phyloP scores from a whole-genome alignment of 2,888 invertebrate genomes.

The Craniophora ligustri region DNA sequence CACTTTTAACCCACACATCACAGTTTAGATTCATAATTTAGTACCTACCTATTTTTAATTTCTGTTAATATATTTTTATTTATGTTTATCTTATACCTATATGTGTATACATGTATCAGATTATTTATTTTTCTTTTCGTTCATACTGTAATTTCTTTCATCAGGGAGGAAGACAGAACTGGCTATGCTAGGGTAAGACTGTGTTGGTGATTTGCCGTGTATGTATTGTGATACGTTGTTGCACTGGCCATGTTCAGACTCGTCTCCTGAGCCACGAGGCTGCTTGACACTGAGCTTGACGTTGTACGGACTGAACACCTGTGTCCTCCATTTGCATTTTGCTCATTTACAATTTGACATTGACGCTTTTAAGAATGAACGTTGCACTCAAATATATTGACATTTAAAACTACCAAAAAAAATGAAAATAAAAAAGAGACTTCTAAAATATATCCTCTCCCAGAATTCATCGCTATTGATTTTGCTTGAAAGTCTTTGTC shows the following conservation, averaged over 20 bases:
- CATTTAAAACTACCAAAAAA: conserved; percentile 43
- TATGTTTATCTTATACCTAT: conserved; percentile 58
- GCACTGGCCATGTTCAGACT: conserved; percentile 62
- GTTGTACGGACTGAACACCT: conserved; percentile 50
- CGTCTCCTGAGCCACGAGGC: conserved; percentile 34
- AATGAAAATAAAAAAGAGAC: conserved; percentile 40
- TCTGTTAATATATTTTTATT: conserved; percentile 52
- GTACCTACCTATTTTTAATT: conserved; percentile 42
- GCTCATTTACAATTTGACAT: conserved; percentile 67
- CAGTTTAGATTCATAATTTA: conserved; percentile 37
- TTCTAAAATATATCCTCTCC: conserved; percentile 46
- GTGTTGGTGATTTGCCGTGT: conserved; percentile 84
- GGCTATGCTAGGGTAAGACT: conserved; percentile 88
- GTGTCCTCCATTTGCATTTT: conserved; percentile 68
- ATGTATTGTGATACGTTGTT: conserved; percentile 73
- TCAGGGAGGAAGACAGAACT: conserved; percentile 89
- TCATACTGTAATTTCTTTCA: conserved; percentile 84
- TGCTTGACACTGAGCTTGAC: conserved; percentile 64
- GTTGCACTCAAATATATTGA: conserved; percentile 63
- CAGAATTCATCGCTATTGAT: conserved; percentile 66
- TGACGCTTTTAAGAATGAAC: conserved; percentile 73
- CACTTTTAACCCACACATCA: conserved; percentile 55
- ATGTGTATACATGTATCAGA: conserved; percentile 57
- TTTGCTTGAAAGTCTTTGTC: conserved; percentile 80
- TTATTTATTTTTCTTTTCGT: conserved; percentile 58